Conservation (phyloP, 2,113 vertebrate genomes). For the Phaetusa simplex region DNA sequence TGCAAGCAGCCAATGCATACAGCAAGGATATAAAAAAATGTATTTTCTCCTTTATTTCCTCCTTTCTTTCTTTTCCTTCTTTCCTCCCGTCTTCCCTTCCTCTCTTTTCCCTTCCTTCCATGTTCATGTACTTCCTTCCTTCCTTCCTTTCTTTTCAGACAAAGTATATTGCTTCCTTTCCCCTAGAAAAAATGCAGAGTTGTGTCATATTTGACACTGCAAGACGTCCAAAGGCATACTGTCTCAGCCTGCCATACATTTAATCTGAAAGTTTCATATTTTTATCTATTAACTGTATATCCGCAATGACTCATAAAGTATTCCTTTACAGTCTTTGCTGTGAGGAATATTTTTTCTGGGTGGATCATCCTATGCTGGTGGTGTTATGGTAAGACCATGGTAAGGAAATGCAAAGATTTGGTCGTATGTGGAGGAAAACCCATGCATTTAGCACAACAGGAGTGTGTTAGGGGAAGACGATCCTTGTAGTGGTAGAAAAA, state of each 20-base stretch:
- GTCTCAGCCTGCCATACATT: not conserved
- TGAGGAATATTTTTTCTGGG: not conserved
- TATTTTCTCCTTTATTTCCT: not conserved
- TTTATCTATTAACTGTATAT: not conserved
- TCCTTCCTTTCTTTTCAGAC: not conserved
- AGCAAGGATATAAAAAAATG: not conserved
- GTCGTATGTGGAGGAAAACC: accelerated
- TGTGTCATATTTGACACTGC: not conserved
- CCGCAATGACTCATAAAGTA: not conserved
- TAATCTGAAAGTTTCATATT: not conserved
- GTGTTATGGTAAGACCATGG: not conserved
- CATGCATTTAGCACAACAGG: not conserved
- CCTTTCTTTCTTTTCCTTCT: not conserved
- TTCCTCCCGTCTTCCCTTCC: not conserved
- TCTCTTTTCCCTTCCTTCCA: not conserved
- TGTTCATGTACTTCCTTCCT: not conserved
- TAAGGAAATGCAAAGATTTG: not conserved
- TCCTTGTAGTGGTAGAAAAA: not conserved
- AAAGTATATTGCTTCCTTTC: not conserved
- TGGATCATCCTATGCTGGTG: not conserved
- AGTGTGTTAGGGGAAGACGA: not conserved
- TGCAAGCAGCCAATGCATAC: not conserved
- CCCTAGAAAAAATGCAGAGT: not conserved
- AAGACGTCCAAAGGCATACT: not conserved
- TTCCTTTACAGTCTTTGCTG: not conserved